Conservation (phyloP, 2,888 invertebrate genomes). For the Trichogramma dendrolimi region DNA sequence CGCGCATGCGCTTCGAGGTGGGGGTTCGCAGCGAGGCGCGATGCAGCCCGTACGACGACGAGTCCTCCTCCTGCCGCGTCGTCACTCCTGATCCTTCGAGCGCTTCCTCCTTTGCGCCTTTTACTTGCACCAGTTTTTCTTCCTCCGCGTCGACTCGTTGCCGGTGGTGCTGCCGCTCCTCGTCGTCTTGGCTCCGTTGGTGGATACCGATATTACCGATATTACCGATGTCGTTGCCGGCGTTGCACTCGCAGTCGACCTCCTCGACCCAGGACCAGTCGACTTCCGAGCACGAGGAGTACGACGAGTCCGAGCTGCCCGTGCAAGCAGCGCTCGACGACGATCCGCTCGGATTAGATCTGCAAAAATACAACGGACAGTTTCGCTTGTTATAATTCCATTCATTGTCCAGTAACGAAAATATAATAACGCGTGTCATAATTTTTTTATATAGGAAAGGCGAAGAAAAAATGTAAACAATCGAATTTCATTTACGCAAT, state of each 20-base stretch:
- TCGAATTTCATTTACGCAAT: not conserved
- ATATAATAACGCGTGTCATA: too few species aligned
- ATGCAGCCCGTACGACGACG: too few species aligned
- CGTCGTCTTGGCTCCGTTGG: slow-evolving; percentile 28
- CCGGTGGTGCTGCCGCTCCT: slow-evolving; percentile 30
- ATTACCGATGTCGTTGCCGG: slow-evolving; percentile 27
- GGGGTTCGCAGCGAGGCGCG: not conserved
- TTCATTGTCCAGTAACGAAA: too few species aligned
- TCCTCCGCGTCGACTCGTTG: slow-evolving; percentile 1
- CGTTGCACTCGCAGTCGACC: slow-evolving; percentile 38
- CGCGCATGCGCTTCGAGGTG: not conserved
- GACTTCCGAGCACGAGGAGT: slow-evolving; percentile 42
- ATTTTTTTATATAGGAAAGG: too few species aligned
- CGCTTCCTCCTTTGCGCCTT: too few species aligned
- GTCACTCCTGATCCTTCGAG: too few species aligned
- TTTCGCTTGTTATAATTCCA: too few species aligned
- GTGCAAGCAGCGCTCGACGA: slow-evolving; percentile 3
- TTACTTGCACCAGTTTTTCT: not conserved
- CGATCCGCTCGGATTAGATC: not conserved
- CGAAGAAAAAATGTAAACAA: not conserved
- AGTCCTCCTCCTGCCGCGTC: too few species aligned
- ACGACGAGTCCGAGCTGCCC: slow-evolving; percentile 5
- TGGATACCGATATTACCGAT: slow-evolving; percentile 27
- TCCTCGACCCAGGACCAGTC: slow-evolving; percentile 52
- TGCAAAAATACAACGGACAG: not conserved